Evolutionary conservation across 2,113 vertebrate genomes (phyloP).

Genomic region (Apistogramma diplotaenia): DNA sequence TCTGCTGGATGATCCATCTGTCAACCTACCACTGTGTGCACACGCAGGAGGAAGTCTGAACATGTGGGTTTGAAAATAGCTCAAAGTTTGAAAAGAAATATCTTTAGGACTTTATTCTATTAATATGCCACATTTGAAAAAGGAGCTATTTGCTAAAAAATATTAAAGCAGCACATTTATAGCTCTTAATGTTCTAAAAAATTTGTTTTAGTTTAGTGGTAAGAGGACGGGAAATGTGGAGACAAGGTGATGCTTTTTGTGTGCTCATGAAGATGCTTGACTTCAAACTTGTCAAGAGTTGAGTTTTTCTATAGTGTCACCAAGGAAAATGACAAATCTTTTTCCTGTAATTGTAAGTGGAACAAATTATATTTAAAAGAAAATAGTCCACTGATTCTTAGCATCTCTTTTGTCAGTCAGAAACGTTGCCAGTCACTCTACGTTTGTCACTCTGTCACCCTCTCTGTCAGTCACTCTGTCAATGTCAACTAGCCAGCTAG

Average conservation of each 20-base stretch:
- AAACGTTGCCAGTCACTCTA: constrained; percentile 30
- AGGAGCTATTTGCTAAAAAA: neutral
- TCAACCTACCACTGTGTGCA: constrained; percentile 21
- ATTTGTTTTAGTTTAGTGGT: neutral
- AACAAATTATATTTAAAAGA: neutral
- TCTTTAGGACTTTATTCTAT: neutral
- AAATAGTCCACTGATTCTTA: neutral
- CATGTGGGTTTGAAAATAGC: neutral
- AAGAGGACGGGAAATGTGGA: neutral
- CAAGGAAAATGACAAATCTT: neutral
- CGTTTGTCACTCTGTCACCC: constrained; percentile 61
- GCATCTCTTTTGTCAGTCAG: constrained; percentile 9
- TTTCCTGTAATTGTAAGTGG: neutral
- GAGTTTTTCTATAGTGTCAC: neutral
- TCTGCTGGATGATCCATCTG: constrained; percentile 31
- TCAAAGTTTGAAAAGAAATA: neutral
- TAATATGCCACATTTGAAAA: neutral
- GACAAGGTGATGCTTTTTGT: neutral
- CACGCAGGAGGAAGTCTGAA: neutral
- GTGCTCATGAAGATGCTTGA: neutral
- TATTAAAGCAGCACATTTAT: neutral
- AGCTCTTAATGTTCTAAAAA: neutral
- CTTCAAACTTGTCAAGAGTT: neutral
- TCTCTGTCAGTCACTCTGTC: constrained; percentile 61
- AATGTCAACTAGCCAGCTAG: constrained; percentile 44